Base-by-base conservation (phyloP, 2,113 vertebrate genomes). In the Dromiciops gliroides region DNA sequence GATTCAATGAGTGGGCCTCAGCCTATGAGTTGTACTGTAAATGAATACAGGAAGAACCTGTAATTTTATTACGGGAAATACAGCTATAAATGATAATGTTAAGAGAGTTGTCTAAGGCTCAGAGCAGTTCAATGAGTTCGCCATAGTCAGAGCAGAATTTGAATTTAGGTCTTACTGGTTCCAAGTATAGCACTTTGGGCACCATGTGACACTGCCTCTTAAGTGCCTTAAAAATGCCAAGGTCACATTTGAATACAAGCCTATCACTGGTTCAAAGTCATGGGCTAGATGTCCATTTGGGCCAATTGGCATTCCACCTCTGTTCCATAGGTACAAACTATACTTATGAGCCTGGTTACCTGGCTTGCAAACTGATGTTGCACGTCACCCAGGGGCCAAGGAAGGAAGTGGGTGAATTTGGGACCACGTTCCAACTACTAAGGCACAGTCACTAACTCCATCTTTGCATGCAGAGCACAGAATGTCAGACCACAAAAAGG, bases 391-490 rank as follows among this genome's bases (percentile, higher is more conserved):
- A 51, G 19, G 24, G 8, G 56, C 1, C 28, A 89, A 49, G 92
- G 2, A 89, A 3, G 26, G 91, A 56, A 90, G 28, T 10, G 52
- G 28, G 88, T 60, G 60, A 37, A 75, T n/a, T 75, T 4, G 14
- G 5, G 1, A 96, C n/a, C 53, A 90, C 9, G 53, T 1, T 88
- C 31, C 47, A 94, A 51, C 25, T 93, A 91, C 8, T 89, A 95
- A 67, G 88, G 3, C 22, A 51, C 10, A 83, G 90, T 91, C 14
- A 92, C 90, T 93, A 91, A 5, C 5, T 48, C 67, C 16, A 22
- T 89, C 91, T 88, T 53, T 93, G 14, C 93, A 89, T 88, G 90
- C 67, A 16, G 52, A 93, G 56, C 91, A 48, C 10, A 51, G 75
- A 90, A 52, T n/a, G 44, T 31, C 28, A 93, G 28, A 75, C 37